Percentiles rank a stretch among this genome's conserved stretches.
These are phyloP conservation scores for Valencia hispanica DNA, from an alignment of 2,797 vertebrate species.

Conservation along the genomic window DNA sequence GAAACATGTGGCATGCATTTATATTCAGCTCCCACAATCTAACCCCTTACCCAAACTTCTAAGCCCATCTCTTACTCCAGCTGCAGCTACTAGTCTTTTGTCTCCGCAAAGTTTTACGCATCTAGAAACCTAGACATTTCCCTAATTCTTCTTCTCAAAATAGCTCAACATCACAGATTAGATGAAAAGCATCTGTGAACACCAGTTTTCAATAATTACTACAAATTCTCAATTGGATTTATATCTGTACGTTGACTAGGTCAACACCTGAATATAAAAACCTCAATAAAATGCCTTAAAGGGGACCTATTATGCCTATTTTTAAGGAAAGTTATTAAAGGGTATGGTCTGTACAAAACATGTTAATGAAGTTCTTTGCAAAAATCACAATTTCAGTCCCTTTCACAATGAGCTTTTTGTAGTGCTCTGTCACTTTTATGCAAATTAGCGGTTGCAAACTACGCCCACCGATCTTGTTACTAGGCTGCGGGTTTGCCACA, in stretches of 20 bases:
- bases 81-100: not conserved
- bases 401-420: no score
- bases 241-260: not conserved
- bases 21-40: not conserved
- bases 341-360: no score
- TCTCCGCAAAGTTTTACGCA: not conserved
- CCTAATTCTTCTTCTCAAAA: not conserved
- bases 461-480: no score
- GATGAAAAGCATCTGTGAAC: not conserved
- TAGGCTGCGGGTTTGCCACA: no score
- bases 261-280: not conserved
- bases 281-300: not conserved
- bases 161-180: not conserved
- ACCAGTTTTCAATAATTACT: not conserved
- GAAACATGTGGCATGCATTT: no score
- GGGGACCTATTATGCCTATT: no score
- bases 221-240: not conserved
- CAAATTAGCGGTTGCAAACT: no score
- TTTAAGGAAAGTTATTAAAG: no score
- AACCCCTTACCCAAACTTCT: not conserved
- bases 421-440: no score
- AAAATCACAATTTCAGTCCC: no score
- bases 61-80: not conserved
- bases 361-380: no score
- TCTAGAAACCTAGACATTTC: not conserved